A percentile compares a stretch with the other conserved stretches of the same genome.
phyloP scores from a whole-genome alignment of 1,140 invertebrate species.

The Atta texana region DNA sequence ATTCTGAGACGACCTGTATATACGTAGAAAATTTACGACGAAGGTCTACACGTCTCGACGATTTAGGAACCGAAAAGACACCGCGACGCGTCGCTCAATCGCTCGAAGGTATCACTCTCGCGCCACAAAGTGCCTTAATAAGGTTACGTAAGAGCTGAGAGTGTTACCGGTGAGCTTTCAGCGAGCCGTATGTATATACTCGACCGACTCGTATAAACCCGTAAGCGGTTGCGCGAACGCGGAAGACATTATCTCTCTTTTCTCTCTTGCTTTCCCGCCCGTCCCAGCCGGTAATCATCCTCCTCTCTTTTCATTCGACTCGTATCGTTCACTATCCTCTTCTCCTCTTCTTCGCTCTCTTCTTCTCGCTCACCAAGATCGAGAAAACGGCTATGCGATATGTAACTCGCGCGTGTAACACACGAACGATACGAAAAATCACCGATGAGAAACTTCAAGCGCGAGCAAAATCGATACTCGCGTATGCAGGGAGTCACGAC shows the following conservation, averaged over 20 bases:
- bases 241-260: conserved; percentile 74
- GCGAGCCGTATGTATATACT: conserved; percentile 66
- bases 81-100: background rate
- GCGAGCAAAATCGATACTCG: conserved; percentile 35
- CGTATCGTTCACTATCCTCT: background rate
- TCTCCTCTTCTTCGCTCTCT: conserved; percentile 44
- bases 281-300: conserved; percentile 42
- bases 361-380: conserved; percentile 16
- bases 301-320: conserved; percentile 40
- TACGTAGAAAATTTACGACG: background rate
- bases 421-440: conserved; percentile 22
- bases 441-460: background rate
- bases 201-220: conserved; percentile 65
- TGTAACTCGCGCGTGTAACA: conserved; percentile 42
- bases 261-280: conserved; percentile 5
- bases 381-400: conserved; percentile 38
- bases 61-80: conserved; percentile 57
- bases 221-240: conserved; percentile 80
- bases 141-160: conserved; percentile 77
- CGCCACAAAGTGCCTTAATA: conserved; percentile 72
- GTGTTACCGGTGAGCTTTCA: conserved; percentile 69
- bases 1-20: background rate
- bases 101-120: conserved; percentile 46
- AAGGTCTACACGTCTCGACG: background rate
- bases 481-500: conserved; percentile 9